phyloP scores from a whole-genome alignment of 2,797 vertebrate genomes.

The Pygocentrus nattereri region DNA sequence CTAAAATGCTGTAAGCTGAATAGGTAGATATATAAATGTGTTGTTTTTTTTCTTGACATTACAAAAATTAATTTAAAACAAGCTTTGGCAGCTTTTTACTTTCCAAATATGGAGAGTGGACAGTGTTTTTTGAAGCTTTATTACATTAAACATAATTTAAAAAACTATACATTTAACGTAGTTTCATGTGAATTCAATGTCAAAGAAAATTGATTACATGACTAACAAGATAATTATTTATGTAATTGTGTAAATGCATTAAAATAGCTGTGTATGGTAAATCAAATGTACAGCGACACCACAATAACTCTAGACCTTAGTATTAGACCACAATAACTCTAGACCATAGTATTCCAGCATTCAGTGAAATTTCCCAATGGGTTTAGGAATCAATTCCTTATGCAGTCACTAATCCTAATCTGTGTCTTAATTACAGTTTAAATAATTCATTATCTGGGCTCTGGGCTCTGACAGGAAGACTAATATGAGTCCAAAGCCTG shows the following conservation, averaged over 20 bases:
- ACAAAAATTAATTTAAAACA: no score
- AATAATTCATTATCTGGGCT: constrained; percentile 65
- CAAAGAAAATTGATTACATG: no score
- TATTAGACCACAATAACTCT: neutral
- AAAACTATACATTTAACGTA: no score
- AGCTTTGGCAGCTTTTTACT: no score
- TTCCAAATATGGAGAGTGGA: no score
- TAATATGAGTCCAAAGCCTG: constrained; percentile 60
- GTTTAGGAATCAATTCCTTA: constrained; percentile 53
- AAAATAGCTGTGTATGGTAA: neutral
- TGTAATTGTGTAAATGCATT: neutral
- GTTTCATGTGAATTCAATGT: no score
- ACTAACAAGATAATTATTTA: neutral
- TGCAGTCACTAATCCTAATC: constrained; percentile 63
- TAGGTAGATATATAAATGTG: no score
- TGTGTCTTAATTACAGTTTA: constrained; percentile 63
- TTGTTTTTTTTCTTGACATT: no score
- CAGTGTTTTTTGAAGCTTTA: no score
- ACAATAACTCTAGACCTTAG: neutral
- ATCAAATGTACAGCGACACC: neutral
- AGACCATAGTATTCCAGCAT: neutral
- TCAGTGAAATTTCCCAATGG: constrained; percentile 34
- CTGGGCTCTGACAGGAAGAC: constrained; percentile 61
- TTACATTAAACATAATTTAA: no score
- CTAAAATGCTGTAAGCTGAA: no score